Base-by-base conservation (phyloP, 2,888 invertebrate genomes). In the Erannis defoliaria region DNA sequence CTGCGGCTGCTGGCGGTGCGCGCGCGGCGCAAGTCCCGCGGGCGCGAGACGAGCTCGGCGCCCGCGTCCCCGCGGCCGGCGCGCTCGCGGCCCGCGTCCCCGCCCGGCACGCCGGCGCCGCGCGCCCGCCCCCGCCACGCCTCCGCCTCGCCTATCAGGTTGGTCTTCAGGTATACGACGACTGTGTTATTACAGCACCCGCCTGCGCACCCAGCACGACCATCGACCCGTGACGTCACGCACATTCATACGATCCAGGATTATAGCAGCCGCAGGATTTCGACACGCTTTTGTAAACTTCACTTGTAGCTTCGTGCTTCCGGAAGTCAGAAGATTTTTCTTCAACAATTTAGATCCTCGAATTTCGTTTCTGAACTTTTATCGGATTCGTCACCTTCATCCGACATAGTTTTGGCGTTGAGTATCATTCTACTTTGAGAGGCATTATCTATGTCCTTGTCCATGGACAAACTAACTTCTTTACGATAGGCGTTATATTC, bases 61-160 rank as follows among this genome's bases (percentile, higher is more conserved):
- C 92, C 92, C 0, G 93, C 94, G 42, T 93, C 94, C 0, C 94
- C 94, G 2, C 94, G 97, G 70, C 88, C 96, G 62, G 96, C 96
- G 14, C 94, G 96, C 76, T 96, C 96, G 78, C 96, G 95, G n/a
- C 97, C 96, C 43, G 95, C 95, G 37, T 96, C 95, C 57, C 96
- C 96, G 10, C 95, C 74, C 60, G 64, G 70, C 55, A 60, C 95
- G 46, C 70, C 71, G 51, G 67, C 67, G 94, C 95, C 95, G 94
- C 72, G 63, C 61, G 58, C 77, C 68, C 96, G 95, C 83, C 95
- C 96, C 76, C 93, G 97, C 53, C 96, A 96, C 72, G 96, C 96
- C 72, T 96, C 96, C 45, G 95, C 96, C 8, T 97, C 97, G 26
- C 97, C 97, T 2, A 97, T 97, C 72, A 92, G 96, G 90, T 93